Percentiles rank a stretch among this genome's conserved stretches.
These are phyloP conservation scores for Lochmaea crataegi DNA, from an alignment of 2,888 invertebrate species.

Conservation along the genomic window DNA sequence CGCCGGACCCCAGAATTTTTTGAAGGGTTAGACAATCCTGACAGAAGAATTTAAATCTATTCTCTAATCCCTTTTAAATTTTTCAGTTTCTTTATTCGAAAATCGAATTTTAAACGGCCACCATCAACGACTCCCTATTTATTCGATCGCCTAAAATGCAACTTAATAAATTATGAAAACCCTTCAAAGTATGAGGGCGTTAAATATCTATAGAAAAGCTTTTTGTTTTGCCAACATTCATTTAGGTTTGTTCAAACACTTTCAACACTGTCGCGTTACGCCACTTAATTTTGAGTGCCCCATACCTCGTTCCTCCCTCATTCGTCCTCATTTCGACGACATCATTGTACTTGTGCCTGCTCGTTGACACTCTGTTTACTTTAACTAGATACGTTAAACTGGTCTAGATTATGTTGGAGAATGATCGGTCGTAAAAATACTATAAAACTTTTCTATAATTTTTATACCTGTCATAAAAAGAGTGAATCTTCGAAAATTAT, in stretches of 20 bases:
- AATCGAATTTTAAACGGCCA: not conserved
- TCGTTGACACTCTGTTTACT: conserved; percentile 27
- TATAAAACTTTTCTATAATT: too few species aligned
- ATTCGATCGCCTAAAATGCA: conserved; percentile 26
- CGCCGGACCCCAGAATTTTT: too few species aligned
- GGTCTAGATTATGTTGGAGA: conserved; percentile 9
- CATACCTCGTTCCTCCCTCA: conserved; percentile 34
- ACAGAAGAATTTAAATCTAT: too few species aligned
- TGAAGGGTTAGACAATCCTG: too few species aligned
- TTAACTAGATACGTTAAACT: conserved; percentile 23
- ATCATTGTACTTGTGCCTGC: conserved; percentile 22
- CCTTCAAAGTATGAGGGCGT: conserved; percentile 39
- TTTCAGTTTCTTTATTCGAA: not conserved
- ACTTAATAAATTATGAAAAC: conserved; percentile 35
- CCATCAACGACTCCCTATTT: not conserved
- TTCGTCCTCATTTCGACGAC: conserved; percentile 27
- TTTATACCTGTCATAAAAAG: too few species aligned
- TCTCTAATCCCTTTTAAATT: too few species aligned
- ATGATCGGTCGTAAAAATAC: not conserved
- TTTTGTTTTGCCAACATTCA: conserved; percentile 49
- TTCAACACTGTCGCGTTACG: conserved; percentile 40
- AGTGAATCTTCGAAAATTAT: too few species aligned
- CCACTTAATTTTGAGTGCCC: conserved; percentile 42
- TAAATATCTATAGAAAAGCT: conserved; percentile 44
- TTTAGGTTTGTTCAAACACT: conserved; percentile 48